Evolutionary conservation across 2,113 vertebrate genomes (phyloP), one percentile per base, ranked within the genome.

Genomic region (Falcunculus frontatus): DNA sequence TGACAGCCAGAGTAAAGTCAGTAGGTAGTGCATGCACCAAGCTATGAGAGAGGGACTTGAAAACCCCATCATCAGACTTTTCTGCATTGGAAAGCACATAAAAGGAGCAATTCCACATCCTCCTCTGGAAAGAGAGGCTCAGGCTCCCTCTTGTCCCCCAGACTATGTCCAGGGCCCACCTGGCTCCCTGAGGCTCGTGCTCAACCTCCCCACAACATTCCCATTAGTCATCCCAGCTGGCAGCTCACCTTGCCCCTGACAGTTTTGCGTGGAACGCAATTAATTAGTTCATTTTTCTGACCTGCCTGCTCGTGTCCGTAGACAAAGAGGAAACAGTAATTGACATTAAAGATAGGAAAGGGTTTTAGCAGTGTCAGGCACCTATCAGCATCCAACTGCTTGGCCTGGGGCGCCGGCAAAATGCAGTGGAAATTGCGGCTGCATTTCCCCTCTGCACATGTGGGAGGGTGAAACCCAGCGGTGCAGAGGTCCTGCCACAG

Each of bases 1-100:
- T 1, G 3, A 84, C 21, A 72, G n/a, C 42, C 81, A 44, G 19
- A 50, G 12, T 19, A 27, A 78, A 55, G 44, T 55, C 59, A 62
- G 1, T 25, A 39, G 47, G 19, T 4, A 60, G 30, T 4, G 0
- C 55, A 11, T 2, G 0, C 30, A 63, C 39, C 0, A 1, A 59
- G 32, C 64, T 73, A 47, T 0, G 0, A 27, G 64, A 68, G 29
- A 46, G 29, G 6, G 16, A 63, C 23, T 89, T 50, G 6, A 46
- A 82, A 92, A 32, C 2, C 33, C 16, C 5, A 53, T 72, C 18
- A 39, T 39, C 20, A 44, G n/a, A 44, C 25, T 68, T 56, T 52
- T 44, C 62, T 64, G 20, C 27, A 22, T 2, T 39, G 47, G 42
- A 72, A 90, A 82, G 14, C 20, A n/a, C 32, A 42, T 17, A 14